These are phyloP conservation scores for Drosophila melanogaster DNA, from an alignment of 1,140 invertebrate species.

Conservation along the genomic window Release_6_plus_ISO1_MT NT_037436.4:13960001-13960500, in stretches of 20 bases:
- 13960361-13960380: not conserved
- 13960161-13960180: constrained; percentile 57
- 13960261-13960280: constrained; percentile 48
- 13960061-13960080: constrained; percentile 87
- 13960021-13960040: constrained; percentile 93
- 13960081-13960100: constrained; percentile 14
- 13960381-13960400: not conserved
- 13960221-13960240: constrained; percentile 53
- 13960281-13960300: constrained; percentile 35
- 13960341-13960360: constrained; percentile 21
- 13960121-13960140: constrained; percentile 43
- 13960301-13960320: constrained; percentile 39
- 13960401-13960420: not conserved
- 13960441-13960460: not conserved
- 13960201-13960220: constrained; percentile 68
- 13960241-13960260: constrained; percentile 60
- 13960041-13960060: constrained; percentile 93
- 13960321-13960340: constrained; percentile 9
- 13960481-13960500: not conserved
- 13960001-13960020: constrained; percentile 93
- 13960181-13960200: constrained; percentile 64
- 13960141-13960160: constrained; percentile 60
- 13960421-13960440: no score
- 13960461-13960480: not conserved
- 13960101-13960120: not conserved